Conservation (phyloP, 2,797 vertebrate species). For the Brachymystax lenok region DNA sequence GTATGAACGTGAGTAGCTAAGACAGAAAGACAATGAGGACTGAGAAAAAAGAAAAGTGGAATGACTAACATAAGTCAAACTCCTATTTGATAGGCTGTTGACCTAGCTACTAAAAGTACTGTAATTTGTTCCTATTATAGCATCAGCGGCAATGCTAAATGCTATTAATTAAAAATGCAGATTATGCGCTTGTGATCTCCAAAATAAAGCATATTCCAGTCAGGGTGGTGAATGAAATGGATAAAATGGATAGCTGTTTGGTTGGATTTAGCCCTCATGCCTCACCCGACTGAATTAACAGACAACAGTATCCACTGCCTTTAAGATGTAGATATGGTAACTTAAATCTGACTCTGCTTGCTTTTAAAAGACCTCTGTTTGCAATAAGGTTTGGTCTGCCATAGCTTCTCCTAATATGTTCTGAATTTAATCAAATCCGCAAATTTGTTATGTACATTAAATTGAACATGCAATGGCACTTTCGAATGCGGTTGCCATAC, state of each 20-base stretch:
- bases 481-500: conserved; percentile 93
- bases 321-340: not conserved
- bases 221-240: conserved; percentile 41
- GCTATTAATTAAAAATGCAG: not conserved
- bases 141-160: not conserved
- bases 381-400: conserved; percentile 47
- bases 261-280: conserved; percentile 36
- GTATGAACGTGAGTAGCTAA: not conserved
- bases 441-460: conserved; percentile 77
- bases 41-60: not conserved
- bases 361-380: conserved; percentile 17
- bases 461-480: conserved; percentile 80
- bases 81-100: not conserved
- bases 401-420: conserved; percentile 57
- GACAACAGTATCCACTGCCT: conserved; percentile 38
- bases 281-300: conserved; percentile 25
- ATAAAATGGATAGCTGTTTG: conserved; percentile 36
- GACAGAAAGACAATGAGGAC: not conserved
- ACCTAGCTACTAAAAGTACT: not conserved
- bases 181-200: conserved; percentile 15
- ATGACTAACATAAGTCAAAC: not conserved
- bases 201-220: conserved; percentile 10
- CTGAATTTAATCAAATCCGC: conserved; percentile 71
- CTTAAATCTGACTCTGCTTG: conserved; percentile 51
- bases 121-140: not conserved